phyloP scores from a whole-genome alignment of 2,888 invertebrate species.

The Arge pagana region DNA sequence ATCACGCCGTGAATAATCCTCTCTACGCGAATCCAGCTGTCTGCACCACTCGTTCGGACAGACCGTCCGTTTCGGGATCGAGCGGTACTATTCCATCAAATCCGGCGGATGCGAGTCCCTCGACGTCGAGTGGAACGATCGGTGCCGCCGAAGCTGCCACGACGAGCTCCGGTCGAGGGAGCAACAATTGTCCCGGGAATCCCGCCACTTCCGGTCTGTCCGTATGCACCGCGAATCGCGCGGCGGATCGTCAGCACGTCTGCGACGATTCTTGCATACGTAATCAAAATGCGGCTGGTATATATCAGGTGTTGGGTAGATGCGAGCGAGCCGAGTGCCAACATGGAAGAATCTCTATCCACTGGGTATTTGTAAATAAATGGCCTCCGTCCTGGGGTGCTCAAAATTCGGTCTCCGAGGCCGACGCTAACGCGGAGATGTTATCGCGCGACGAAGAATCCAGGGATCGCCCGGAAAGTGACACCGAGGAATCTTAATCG shows the following conservation, averaged over 20 bases:
- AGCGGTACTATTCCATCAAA: constrained; percentile 14
- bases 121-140: constrained; percentile 38
- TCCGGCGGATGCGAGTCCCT: constrained; percentile 29
- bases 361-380: constrained; percentile 70
- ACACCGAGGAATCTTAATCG: constrained; percentile 43
- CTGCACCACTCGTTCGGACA: constrained; percentile 46
- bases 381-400: constrained; percentile 69
- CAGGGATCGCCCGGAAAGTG: constrained; percentile 46
- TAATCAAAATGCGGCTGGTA: constrained; percentile 50
- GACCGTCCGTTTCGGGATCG: constrained; percentile 38
- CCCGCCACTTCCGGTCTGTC: constrained; percentile 40
- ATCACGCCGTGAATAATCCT: constrained; percentile 48
- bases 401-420: constrained; percentile 30
- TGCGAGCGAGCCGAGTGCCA: constrained; percentile 49
- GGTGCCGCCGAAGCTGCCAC: constrained; percentile 26
- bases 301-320: constrained; percentile 46
- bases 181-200: constrained; percentile 29
- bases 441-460: constrained; percentile 38
- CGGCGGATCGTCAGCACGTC: constrained; percentile 58
- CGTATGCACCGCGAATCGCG: constrained; percentile 59
- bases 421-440: constrained; percentile 38
- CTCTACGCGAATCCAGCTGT: constrained; percentile 47
- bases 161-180: constrained; percentile 26
- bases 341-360: constrained; percentile 63
- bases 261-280: constrained; percentile 59